Evolutionary conservation across 2,113 vertebrate species (phyloP).

Genomic region (Petromus typicus): DNA sequence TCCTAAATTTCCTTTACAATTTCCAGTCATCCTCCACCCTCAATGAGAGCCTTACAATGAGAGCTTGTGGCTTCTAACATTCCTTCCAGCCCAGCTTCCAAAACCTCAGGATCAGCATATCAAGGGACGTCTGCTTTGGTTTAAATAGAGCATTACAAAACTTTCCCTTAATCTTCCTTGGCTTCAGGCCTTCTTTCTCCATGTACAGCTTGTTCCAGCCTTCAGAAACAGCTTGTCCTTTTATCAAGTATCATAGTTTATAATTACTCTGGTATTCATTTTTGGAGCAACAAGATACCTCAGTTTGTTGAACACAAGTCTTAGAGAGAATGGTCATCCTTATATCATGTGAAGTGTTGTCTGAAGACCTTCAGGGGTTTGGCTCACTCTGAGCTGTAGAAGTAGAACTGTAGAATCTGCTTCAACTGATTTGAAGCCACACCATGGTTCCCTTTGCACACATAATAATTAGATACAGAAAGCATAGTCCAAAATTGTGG

Average conservation of each 20-base stretch:
- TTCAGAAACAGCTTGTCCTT: background rate
- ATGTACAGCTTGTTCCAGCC: background rate
- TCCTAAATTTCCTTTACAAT: background rate
- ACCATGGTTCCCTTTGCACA: background rate
- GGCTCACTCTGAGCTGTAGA: background rate
- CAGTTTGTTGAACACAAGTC: background rate
- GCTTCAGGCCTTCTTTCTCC: background rate
- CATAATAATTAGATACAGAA: background rate
- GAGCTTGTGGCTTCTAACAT: background rate
- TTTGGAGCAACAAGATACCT: background rate
- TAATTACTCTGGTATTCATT: background rate
- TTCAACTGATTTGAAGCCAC: background rate
- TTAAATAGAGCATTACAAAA: constrained; percentile 47
- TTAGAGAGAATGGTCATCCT: background rate
- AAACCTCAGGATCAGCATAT: background rate
- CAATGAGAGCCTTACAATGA: background rate
- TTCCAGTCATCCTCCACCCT: background rate
- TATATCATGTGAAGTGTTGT: fast-evolving
- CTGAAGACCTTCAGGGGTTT: background rate
- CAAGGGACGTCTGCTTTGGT: background rate
- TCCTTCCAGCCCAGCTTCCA: constrained; percentile 1
- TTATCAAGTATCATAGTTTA: background rate
- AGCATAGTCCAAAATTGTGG: background rate
- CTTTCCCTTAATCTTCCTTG: background rate
- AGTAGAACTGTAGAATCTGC: background rate